phyloP scores from a whole-genome alignment of 2,113 vertebrate genomes.

The Leptobrachium leishanense region DNA sequence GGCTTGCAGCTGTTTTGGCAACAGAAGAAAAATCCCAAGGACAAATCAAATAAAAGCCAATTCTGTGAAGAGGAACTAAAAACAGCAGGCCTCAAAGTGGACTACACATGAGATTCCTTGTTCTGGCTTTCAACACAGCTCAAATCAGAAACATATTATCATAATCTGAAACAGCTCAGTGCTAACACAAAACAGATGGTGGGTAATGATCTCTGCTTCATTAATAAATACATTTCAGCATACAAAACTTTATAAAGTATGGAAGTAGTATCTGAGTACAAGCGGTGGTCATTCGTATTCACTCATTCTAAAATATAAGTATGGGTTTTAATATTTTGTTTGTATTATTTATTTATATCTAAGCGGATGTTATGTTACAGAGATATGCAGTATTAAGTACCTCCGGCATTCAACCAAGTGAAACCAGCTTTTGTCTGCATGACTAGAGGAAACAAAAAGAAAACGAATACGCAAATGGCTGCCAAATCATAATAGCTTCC shows the following conservation, averaged over 20 bases:
- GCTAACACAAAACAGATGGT: conserved; percentile 84
- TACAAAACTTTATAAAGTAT: conserved; percentile 82
- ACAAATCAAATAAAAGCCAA: conserved; percentile 85
- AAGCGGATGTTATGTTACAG: conserved; percentile 16
- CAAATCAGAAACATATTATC: conserved; percentile 87
- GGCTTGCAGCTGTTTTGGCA: conserved; percentile 88
- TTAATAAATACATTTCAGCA: conserved; percentile 88
- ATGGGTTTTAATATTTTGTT: conserved; percentile 47
- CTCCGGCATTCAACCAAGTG: conserved; percentile 62
- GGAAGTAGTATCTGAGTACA: conserved; percentile 76
- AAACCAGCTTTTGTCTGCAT: conserved; percentile 62
- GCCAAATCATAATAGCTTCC: conserved; percentile 69
- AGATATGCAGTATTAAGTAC: conserved; percentile 61
- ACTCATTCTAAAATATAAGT: conserved; percentile 64
- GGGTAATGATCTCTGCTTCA: conserved; percentile 79
- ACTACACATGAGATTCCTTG: conserved; percentile 81
- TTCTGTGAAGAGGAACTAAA: conserved; percentile 85
- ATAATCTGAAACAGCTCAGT: conserved; percentile 84
- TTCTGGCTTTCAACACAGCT: conserved; percentile 83
- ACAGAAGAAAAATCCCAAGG: conserved; percentile 80
- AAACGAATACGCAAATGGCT: conserved; percentile 69
- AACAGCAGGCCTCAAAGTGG: conserved; percentile 86
- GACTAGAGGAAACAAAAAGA: conserved; percentile 65
- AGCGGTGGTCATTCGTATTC: conserved; percentile 63
- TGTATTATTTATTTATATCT: conserved; percentile 20